Percentiles rank a stretch among this genome's conserved stretches.
phyloP scores from a whole-genome alignment of 1,140 invertebrate genomes.

The Lordiphosa mommai region DNA sequence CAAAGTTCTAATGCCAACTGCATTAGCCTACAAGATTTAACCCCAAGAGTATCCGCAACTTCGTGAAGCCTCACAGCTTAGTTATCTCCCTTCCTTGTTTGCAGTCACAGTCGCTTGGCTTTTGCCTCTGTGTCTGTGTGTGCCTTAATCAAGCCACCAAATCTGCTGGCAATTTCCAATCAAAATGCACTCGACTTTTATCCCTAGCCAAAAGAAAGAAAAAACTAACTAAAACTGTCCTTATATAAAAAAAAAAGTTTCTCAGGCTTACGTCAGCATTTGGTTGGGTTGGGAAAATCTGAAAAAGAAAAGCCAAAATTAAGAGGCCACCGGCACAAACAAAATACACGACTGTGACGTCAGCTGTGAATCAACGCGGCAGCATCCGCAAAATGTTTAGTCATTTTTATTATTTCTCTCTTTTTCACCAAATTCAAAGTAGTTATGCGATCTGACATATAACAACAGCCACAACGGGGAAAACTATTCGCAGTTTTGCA shows the following conservation, averaged over 20 bases:
- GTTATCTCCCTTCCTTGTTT: neutral
- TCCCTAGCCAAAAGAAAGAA: neutral
- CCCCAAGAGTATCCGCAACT: neutral
- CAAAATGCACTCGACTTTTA: conserved; percentile 28
- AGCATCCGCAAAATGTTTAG: conserved; percentile 32
- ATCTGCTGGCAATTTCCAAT: conserved; percentile 44
- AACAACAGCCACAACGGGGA: neutral
- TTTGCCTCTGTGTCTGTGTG: neutral
- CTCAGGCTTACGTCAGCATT: conserved; percentile 29
- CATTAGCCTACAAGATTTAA: no score
- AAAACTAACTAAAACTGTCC: conserved; percentile 8
- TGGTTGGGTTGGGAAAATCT: neutral
- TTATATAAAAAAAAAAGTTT: conserved; percentile 20
- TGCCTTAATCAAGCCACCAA: conserved; percentile 11
- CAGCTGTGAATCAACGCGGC: conserved; percentile 10
- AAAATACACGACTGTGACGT: conserved; percentile 29
- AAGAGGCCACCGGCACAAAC: conserved; percentile 20
- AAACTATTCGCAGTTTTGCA: conserved; percentile 25
- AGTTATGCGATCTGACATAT: conserved; percentile 6
- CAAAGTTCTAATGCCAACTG: no score
- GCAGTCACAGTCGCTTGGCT: neutral
- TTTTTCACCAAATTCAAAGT: conserved; percentile 9
- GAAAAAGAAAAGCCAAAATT: conserved; percentile 20
- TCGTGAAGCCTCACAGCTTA: neutral
- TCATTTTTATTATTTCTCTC: conserved; percentile 13